Evolutionary conservation across 92 coral and sea anemone genomes (phyloP), one percentile per base, ranked within the genome.

Genomic region (Umimayanthus kanabou): DNA sequence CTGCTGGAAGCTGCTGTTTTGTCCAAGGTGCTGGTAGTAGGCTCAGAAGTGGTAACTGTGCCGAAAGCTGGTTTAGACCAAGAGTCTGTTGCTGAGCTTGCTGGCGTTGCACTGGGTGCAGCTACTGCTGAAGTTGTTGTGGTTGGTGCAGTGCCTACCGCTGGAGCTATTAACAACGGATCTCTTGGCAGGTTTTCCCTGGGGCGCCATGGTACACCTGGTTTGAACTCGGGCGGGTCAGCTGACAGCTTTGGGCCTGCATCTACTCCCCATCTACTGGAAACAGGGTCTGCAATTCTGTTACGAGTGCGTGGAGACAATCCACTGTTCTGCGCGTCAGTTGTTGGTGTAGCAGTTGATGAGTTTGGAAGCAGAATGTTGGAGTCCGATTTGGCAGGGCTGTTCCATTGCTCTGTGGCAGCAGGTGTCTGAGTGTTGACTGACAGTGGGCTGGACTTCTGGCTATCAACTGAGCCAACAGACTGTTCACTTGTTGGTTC

Each of bases 121-220:
- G 65, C n/a, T 39, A 55, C 26, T 83, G 80, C 83, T 30, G 90
- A 91, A 29, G 87, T 78, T 81, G 91, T 22, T 8, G 89, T 80
- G 11, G 88, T 40, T 29, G 84, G 45, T 11, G 42, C 39, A 28
- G 91, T 2, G 66, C 84, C 78, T 20, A 39, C 76, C 16, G 75
- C 90, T 29, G 66, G 33, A 76, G 75, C 81, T 47, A 86, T 65
- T 49, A 80, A 71, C n/a, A 23, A 58, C 7, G 37, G 79, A 22
- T 90, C 94, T 81, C 86, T 93, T 49, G 86, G 80, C 74, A 37
- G 92, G 77, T 92, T 91, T 20, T 37, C 88, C 76, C 79, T 89
- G 20, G 92, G 99, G 15, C 97, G 97, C 99, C 99, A 97, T 20
- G 98, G 99, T n/a, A 97, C 99, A 47, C 99, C 99, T 4, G 99